Evolutionary conservation across 2,888 invertebrate species (phyloP), one percentile per base, ranked within the genome.

Genomic region (Aradus depressus): DNA sequence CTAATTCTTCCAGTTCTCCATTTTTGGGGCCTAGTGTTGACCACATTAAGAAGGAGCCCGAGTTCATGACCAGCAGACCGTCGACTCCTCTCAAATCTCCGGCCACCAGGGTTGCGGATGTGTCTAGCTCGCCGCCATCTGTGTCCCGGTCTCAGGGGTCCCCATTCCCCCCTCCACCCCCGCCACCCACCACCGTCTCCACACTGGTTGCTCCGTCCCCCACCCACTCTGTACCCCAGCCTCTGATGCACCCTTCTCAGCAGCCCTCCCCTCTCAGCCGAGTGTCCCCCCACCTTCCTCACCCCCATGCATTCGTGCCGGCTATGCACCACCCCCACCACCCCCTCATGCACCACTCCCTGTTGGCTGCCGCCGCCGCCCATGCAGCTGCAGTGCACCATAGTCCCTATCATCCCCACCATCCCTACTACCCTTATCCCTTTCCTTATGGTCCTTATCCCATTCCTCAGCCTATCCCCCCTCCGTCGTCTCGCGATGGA

Each of bases 21-120:
- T 70, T 71, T 44, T 77, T 79, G 63, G 81, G 81, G 5, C 80
- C 82, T 16, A 73, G 76, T 59, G 70, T 81, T 60, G 81, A 82
- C 38, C 79, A 77, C 61, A 82, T 84, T 55, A 84, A 84, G 65
- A 83, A 82, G 60, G 83, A 84, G 65, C 81, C 81, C 16, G 82
- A 83, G 21, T 58, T 55, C 21, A 51, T 58, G 23, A 53, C 41
- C 67, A 68, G 56, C 61, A 66, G 3, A 64, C 66, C 39, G 8
- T 51, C 56, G 23, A 44, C 62, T 48, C 50, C 59, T n/a, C 44
- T 61, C 37, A 64, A 75, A 69, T 64, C 67, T 66, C 63, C 74
- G 26, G 60, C 63, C 3, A 56, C 60, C 6, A 58, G 62, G n/a
- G 62, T 61, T 50, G 51, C 62, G 10, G 63, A 61, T 26, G 23